Evolutionary conservation across 64 coral and sea anemone species (phyloP).

Genomic region (Porites australiensis): DNA sequence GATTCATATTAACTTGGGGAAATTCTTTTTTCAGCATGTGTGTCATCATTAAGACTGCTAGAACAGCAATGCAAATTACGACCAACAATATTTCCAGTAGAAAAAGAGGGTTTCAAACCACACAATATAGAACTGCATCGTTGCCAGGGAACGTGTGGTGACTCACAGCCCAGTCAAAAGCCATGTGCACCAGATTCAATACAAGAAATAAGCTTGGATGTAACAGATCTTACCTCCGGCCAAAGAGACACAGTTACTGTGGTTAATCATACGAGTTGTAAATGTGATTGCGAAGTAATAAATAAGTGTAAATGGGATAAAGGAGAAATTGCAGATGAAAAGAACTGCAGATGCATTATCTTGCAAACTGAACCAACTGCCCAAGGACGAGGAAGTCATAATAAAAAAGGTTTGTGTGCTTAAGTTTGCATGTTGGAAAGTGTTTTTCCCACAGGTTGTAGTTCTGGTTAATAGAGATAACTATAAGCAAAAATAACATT

Average conservation of each 20-base stretch:
- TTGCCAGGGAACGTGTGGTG: constrained; percentile 45
- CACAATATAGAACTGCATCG: constrained; percentile 34
- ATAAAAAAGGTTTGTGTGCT: background rate
- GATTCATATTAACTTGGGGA: background rate
- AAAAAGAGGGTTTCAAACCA: background rate
- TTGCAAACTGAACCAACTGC: rapidly evolving
- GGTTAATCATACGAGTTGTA: constrained; percentile 34
- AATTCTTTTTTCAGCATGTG: background rate
- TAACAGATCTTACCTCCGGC: background rate
- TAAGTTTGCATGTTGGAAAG: background rate
- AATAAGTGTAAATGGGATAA: background rate
- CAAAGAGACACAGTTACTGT: background rate
- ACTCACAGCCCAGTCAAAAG: background rate
- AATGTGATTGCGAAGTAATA: background rate
- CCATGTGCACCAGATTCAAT: background rate
- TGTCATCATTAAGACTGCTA: background rate
- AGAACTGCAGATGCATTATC: background rate
- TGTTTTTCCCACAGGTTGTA: too few species aligned
- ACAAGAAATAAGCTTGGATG: background rate
- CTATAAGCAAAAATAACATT: too few species aligned
- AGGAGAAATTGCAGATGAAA: background rate
- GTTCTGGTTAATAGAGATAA: too few species aligned
- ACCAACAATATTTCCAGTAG: constrained; percentile 6
- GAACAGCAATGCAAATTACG: constrained; percentile 35
- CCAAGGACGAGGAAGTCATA: background rate